These are phyloP conservation scores for Zeuzera pyrina DNA, from an alignment of 2,888 invertebrate species.

Conservation along the genomic window DNA sequence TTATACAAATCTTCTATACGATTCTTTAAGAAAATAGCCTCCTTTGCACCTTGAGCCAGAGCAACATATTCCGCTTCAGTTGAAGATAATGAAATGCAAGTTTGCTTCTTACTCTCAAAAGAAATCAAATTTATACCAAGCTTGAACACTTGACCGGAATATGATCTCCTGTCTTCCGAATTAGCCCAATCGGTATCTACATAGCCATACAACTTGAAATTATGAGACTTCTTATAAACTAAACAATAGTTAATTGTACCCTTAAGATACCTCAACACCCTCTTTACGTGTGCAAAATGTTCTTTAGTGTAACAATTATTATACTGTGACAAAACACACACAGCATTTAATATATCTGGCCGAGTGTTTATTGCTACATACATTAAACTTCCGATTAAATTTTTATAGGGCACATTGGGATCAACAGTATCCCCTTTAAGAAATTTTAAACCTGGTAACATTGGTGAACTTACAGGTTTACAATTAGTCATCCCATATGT, in stretches of 20 bases:
- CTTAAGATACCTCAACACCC: not conserved
- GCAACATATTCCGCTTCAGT: too few relatives aligned
- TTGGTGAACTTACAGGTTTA: slow-evolving; percentile 3
- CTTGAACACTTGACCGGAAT: too few relatives aligned
- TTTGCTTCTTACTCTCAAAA: too few relatives aligned
- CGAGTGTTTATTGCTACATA: slow-evolving; percentile 1
- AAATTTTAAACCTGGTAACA: slow-evolving; percentile 1
- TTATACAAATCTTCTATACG: too few relatives aligned
- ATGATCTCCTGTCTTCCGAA: too few relatives aligned
- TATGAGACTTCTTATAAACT: not conserved
- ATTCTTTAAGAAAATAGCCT: too few relatives aligned
- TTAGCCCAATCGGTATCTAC: too few relatives aligned
- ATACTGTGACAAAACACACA: slow-evolving; percentile 1
- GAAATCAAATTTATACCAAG: too few relatives aligned
- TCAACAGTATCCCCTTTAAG: not conserved
- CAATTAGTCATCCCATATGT: slow-evolving; percentile 4
- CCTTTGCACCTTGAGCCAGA: too few relatives aligned
- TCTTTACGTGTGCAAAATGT: not conserved
- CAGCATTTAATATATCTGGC: slow-evolving; percentile 2
- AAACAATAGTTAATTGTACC: not conserved
- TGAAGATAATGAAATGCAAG: too few relatives aligned
- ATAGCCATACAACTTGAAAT: too few relatives aligned
- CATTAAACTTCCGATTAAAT: not conserved
- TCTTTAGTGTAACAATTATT: not conserved
- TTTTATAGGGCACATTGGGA: not conserved